Percentiles rank a stretch among this genome's conserved stretches.
Conservation (phyloP, 1,140 invertebrate species). For the Leptopilina boulardi region DNA sequence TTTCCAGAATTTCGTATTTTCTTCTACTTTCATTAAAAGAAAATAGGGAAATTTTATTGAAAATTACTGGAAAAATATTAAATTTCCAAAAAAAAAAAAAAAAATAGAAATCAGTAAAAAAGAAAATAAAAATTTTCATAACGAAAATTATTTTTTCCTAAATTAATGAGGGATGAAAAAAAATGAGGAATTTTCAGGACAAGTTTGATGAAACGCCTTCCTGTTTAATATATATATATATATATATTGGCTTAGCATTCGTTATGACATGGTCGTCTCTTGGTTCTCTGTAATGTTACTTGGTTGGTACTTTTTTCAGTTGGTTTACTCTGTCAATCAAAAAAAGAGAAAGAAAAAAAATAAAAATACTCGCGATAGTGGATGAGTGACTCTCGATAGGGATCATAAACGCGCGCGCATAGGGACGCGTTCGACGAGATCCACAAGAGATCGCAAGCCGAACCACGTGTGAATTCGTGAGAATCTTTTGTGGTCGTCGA, state of each 20-base stretch:
- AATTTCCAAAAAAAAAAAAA: no score
- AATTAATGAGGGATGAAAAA: not conserved
- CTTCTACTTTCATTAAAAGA: no score
- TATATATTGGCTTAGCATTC: not conserved
- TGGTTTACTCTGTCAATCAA: slow-evolving; percentile 18
- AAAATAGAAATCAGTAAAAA: no score
- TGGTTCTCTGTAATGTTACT: slow-evolving; percentile 9
- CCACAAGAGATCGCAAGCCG: slow-evolving; percentile 33
- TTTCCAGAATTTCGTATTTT: no score
- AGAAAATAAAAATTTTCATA: no score
- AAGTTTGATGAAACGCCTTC: slow-evolving; percentile 15
- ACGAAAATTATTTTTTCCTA: no score
- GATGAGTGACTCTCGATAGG: slow-evolving; percentile 33
- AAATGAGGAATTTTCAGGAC: not conserved
- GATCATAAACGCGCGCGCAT: slow-evolving; percentile 32
- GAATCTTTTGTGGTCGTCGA: slow-evolving; percentile 69
- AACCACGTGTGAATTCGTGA: slow-evolving; percentile 69
- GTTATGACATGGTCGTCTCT: slow-evolving; percentile 32
- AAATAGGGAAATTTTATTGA: no score
- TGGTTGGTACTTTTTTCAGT: not conserved
- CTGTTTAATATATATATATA: not conserved
- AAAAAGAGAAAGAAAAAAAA: no score
- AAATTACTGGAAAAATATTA: no score
- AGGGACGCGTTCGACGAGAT: slow-evolving; percentile 31
- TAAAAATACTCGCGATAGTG: not conserved